phyloP scores from a whole-genome alignment of 2,113 vertebrate species.

The Empidonax traillii region DNA sequence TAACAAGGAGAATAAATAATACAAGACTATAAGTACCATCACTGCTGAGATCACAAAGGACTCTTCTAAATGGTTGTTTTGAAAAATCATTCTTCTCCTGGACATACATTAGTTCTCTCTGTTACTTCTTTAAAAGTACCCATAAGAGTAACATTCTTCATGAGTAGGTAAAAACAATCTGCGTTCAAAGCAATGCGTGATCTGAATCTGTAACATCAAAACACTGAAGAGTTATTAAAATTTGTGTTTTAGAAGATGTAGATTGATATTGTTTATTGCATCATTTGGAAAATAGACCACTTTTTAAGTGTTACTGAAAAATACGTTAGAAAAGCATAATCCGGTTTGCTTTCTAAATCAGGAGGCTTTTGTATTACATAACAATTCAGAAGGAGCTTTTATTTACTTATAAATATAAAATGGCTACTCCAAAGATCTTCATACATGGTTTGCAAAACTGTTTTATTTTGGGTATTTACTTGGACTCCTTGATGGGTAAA shows the following conservation, averaged over 20 bases:
- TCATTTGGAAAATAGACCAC: neutral
- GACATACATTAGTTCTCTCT: neutral
- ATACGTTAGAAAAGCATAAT: neutral
- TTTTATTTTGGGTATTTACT: neutral
- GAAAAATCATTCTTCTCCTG: neutral
- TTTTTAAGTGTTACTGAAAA: constrained; percentile 28
- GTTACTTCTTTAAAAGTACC: neutral
- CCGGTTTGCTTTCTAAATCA: neutral
- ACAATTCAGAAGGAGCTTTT: neutral
- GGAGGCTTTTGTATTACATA: neutral
- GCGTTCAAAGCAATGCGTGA: neutral
- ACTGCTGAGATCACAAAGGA: neutral
- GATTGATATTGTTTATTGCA: neutral
- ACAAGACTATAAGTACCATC: neutral
- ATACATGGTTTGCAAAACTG: neutral
- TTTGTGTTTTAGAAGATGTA: neutral
- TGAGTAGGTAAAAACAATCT: neutral
- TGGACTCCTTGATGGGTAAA: neutral
- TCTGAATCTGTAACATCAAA: constrained; percentile 8
- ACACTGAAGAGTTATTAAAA: constrained; percentile 5
- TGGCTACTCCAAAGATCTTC: neutral
- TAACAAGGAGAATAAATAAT: neutral
- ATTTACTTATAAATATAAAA: neutral
- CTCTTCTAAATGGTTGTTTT: neutral
- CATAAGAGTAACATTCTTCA: neutral